Conservation (phyloP, 2,113 vertebrate genomes). For the Nothoprocta perdicaria region DNA sequence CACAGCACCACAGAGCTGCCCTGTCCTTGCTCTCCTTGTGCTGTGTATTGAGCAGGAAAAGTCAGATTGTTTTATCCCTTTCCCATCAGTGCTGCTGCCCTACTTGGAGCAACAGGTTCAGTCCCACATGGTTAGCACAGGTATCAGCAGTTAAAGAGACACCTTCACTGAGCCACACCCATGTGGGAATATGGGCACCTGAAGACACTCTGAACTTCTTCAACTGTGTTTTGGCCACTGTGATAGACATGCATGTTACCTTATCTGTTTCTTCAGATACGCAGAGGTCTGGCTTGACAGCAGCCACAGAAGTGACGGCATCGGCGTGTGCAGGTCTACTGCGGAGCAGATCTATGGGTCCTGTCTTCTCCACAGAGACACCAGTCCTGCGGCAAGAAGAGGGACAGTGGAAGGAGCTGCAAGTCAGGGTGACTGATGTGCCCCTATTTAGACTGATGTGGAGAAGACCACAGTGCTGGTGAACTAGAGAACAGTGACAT, state of each 20-base stretch:
- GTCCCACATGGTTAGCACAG: background rate
- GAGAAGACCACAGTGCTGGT: background rate
- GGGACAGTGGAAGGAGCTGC: rapidly evolving
- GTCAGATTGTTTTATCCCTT: background rate
- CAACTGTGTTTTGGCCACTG: no score
- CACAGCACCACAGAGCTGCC: background rate
- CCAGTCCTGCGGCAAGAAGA: conserved; percentile 74
- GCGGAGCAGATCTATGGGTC: no score
- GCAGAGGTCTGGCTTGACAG: no score
- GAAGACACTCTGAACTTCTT: background rate
- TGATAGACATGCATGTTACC: no score
- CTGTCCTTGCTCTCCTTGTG: background rate
- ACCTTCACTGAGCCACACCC: background rate
- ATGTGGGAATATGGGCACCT: background rate
- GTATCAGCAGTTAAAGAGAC: background rate
- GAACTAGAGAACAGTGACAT: background rate
- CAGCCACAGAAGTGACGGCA: no score
- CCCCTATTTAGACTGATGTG: background rate
- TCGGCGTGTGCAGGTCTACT: no score
- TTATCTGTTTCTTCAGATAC: no score
- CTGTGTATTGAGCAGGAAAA: background rate
- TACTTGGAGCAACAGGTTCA: no score
- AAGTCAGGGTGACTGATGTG: background rate
- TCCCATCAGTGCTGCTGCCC: background rate
- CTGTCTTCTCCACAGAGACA: conserved; percentile 1